Evolutionary conservation across 2,797 vertebrate species (phyloP), one percentile per base, ranked within the genome.

Genomic region (Enteromius anoplus): DNA sequence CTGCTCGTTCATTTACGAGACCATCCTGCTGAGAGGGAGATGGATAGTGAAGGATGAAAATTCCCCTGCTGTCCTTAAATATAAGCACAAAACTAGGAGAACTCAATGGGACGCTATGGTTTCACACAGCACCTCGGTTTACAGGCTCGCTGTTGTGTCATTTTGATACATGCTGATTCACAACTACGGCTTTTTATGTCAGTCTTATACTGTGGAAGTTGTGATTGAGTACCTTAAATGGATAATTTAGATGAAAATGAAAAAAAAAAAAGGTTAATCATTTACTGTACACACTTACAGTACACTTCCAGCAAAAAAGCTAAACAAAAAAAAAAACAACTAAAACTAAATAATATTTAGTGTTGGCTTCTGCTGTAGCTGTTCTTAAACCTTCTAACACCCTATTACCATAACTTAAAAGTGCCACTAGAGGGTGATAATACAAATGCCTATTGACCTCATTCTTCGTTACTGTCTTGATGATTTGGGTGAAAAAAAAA

Each of bases 1-100:
- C 85, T 86, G 62, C 85, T 66, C 29, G 49, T 84, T 87, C 64
- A 82, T 87, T 89, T 89, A 85, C 55, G 83, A 87, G 71, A 85
- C 83, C 60, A 37, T 65, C 83, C 86, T 40, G 85, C 83, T 82
- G 81, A 17, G 64, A 84, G 55, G 53, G 81, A 84, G 73, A 64
- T 80, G 79, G 79, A 80, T 82, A 81, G 76, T 85, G 76, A 75
- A 83, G 73, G 70, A 23, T 72, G 58, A 60, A 82, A 77, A 84
- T 85, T 80, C 75, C 81, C 82, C 80, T 60, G 87, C 83, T 85
- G 81, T 70, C 66, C 65, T 78, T 86, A 87, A 77, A 82, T 73
- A 80, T 64, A 62, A 75, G 55, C 40, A 72, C 75, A 86, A 23
- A 62, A 64, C 72, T 76, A 58, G 26, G 70, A 81, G 83, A 87